phyloP scores from a whole-genome alignment of 2,888 invertebrate genomes.

The Antitype chi region DNA sequence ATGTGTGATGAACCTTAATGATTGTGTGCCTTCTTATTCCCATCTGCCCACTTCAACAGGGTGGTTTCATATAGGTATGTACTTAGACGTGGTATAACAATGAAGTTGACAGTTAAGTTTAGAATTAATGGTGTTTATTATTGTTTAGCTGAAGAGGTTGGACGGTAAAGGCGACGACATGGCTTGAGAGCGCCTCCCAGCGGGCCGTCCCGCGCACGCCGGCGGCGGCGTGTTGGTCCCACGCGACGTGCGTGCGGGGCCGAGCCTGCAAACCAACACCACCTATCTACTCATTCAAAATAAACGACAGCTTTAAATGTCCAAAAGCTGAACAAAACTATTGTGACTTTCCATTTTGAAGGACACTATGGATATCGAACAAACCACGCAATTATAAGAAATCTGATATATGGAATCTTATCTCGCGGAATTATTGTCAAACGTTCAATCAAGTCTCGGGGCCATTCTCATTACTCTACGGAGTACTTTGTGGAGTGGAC shows the following conservation, averaged over 20 bases:
- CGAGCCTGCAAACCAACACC: slow-evolving; percentile 15
- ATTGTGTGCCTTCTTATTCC: slow-evolving; percentile 54
- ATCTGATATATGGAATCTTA: slow-evolving; percentile 48
- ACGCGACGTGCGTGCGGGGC: slow-evolving; percentile 35
- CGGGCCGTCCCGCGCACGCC: slow-evolving; percentile 45
- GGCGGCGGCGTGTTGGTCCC: slow-evolving; percentile 50
- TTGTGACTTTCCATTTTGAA: slow-evolving; percentile 31
- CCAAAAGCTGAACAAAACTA: slow-evolving; percentile 36
- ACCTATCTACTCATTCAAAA: slow-evolving; percentile 44
- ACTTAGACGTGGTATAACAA: slow-evolving; percentile 11
- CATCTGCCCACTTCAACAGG: slow-evolving; percentile 53
- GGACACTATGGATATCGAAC: slow-evolving; percentile 44
- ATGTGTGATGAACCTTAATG: slow-evolving; percentile 47
- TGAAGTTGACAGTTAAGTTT: neutral
- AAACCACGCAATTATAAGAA: slow-evolving; percentile 30
- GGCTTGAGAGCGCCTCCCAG: slow-evolving; percentile 78
- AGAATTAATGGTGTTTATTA: slow-evolving; percentile 32
- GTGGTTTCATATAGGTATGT: slow-evolving; percentile 59
- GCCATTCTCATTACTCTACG: slow-evolving; percentile 62
- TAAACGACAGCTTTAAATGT: slow-evolving; percentile 57
- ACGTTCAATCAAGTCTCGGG: slow-evolving; percentile 36
- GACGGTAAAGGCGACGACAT: slow-evolving; percentile 87
- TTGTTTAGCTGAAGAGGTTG: slow-evolving; percentile 85
- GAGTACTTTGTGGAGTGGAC: slow-evolving; percentile 60
- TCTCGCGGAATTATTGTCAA: slow-evolving; percentile 19